Conservation (phyloP, 2,888 invertebrate species). For the Yponomeuta evonymella region DNA sequence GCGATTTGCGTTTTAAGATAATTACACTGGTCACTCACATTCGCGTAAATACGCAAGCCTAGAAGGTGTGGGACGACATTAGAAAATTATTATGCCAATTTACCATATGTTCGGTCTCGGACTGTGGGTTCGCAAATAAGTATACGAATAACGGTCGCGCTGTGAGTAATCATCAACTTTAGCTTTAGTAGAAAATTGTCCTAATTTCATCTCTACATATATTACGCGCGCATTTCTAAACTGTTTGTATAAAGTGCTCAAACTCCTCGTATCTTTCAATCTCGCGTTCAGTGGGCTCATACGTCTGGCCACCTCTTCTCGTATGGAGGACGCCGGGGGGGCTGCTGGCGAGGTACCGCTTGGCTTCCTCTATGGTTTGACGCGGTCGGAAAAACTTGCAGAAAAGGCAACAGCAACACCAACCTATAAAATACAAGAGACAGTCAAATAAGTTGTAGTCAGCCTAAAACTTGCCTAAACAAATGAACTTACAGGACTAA, state of each 20-base stretch:
- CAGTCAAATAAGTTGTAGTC: no score
- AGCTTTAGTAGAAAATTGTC: conserved; percentile 15
- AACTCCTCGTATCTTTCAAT: conserved; percentile 73
- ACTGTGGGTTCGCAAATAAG: no score
- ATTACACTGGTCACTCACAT: no score
- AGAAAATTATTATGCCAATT: no score
- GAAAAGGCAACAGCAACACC: conserved; percentile 78
- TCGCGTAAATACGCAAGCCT: no score
- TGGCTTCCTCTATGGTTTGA: conserved; percentile 70
- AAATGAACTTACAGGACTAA: no score
- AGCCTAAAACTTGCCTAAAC: no score
- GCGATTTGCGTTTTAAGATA: no score
- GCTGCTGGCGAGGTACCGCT: conserved; percentile 70
- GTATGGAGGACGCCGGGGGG: conserved; percentile 72
- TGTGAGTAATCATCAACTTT: background rate
- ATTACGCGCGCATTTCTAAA: background rate
- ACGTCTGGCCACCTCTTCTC: conserved; percentile 49
- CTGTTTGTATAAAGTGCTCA: conserved; percentile 71
- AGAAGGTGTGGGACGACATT: no score
- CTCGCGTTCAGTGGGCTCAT: conserved; percentile 74
- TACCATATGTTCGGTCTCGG: no score
- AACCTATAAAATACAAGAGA: conserved; percentile 51
- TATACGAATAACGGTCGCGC: no score
- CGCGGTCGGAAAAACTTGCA: conserved; percentile 77
- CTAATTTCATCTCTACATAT: conserved; percentile 13